phyloP scores from a whole-genome alignment of 2,113 vertebrate genomes.

The Chrysemys picta region DNA sequence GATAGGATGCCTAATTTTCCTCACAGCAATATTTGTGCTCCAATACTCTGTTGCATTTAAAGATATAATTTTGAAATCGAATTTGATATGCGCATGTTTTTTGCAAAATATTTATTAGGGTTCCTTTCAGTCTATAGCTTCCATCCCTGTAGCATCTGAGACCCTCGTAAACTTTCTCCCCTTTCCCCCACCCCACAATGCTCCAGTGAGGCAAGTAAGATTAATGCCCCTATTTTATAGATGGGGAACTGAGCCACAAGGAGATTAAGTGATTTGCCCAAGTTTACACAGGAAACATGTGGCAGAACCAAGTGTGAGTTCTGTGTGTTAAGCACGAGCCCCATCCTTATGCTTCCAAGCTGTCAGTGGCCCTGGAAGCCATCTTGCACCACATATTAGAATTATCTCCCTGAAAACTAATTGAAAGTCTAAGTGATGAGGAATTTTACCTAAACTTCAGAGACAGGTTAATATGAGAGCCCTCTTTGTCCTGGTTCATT shows the following conservation, averaged over 20 bases:
- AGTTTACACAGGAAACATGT: constrained; percentile 68
- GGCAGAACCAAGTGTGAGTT: constrained; percentile 66
- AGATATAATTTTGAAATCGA: background rate
- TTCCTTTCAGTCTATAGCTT: background rate
- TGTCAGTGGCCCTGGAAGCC: constrained; percentile 56
- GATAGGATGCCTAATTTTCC: too few relatives aligned
- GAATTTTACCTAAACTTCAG: constrained; percentile 63
- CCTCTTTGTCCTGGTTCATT: background rate
- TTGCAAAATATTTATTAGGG: background rate
- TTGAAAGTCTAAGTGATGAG: constrained; percentile 58
- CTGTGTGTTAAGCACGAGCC: background rate
- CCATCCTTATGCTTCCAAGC: constrained; percentile 57
- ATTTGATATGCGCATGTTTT: background rate
- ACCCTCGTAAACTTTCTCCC: background rate
- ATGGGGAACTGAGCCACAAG: background rate
- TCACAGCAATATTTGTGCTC: background rate
- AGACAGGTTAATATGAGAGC: constrained; percentile 33
- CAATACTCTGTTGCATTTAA: background rate
- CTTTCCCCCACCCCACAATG: too few relatives aligned
- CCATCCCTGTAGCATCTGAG: background rate
- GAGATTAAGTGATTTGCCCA: background rate
- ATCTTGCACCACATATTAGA: constrained; percentile 67
- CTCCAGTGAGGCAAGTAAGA: background rate
- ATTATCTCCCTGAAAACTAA: constrained; percentile 65
- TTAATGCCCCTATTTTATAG: accelerated